These are phyloP conservation scores for Drosophila cognata DNA, from an alignment of 2,888 invertebrate genomes.

Conservation along the genomic window DNA sequence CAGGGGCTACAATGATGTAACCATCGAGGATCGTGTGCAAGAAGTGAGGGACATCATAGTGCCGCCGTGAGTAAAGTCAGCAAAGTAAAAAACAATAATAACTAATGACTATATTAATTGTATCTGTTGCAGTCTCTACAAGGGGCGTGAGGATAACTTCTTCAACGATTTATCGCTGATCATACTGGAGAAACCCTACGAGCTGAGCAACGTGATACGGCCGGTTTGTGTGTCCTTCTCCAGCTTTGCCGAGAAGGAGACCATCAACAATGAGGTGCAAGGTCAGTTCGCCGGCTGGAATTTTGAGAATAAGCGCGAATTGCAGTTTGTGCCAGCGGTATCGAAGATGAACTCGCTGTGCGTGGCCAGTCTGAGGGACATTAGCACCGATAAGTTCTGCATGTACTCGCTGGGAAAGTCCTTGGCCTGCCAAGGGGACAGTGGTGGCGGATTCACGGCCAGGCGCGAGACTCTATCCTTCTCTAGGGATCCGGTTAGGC, in stretches of 20 bases:
- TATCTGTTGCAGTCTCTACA: constrained; percentile 37
- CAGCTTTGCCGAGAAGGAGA: constrained; percentile 50
- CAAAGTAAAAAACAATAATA: not conserved
- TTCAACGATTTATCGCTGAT: constrained; percentile 57
- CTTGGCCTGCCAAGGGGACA: constrained; percentile 67
- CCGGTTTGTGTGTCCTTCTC: constrained; percentile 63
- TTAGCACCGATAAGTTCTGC: constrained; percentile 64
- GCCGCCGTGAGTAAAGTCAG: constrained; percentile 31
- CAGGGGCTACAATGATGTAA: constrained; percentile 41
- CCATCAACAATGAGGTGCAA: constrained; percentile 46
- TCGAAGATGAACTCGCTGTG: constrained; percentile 57
- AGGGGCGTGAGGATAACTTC: constrained; percentile 50
- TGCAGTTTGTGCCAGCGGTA: constrained; percentile 66
- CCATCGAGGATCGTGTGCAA: constrained; percentile 32
- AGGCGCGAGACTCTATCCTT: constrained; percentile 13
- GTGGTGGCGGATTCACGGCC: constrained; percentile 69
- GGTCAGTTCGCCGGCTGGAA: constrained; percentile 71
- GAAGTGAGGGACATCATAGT: constrained; percentile 50
- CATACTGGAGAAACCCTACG: constrained; percentile 43
- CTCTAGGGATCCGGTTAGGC: constrained; percentile 20
- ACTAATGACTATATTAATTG: not conserved
- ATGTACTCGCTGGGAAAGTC: constrained; percentile 65
- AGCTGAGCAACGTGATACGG: constrained; percentile 60
- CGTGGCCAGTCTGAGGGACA: constrained; percentile 39
- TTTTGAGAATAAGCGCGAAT: constrained; percentile 49